phyloP scores from a whole-genome alignment of 2,888 invertebrate species.

The Heliothis peltigera region DNA sequence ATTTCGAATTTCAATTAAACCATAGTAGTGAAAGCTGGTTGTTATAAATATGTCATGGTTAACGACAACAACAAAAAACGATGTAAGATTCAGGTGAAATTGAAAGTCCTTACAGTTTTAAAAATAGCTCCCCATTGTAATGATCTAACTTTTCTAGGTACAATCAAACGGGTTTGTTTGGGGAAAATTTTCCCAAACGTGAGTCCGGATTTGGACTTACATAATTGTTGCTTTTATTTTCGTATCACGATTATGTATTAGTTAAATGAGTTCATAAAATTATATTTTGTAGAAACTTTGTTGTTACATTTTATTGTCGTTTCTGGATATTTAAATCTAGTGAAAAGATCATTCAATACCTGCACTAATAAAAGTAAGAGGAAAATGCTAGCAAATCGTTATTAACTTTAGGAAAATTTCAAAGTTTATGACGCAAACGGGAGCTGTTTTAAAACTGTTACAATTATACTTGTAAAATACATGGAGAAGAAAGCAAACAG shows the following conservation, averaged over 20 bases:
- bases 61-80: background rate
- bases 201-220: background rate
- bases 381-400: background rate
- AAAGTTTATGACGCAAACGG: background rate
- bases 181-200: background rate
- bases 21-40: conserved; percentile 19
- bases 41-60: background rate
- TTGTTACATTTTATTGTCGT: background rate
- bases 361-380: too few species aligned
- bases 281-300: too few species aligned
- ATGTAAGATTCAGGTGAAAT: background rate
- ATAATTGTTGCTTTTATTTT: background rate
- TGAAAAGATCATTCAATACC: too few species aligned
- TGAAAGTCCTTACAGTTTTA: conserved; percentile 3
- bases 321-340: background rate
- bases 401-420: background rate
- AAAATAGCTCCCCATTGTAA: conserved; percentile 5
- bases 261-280: background rate
- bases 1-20: conserved; percentile 18
- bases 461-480: background rate
- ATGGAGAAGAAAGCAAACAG: background rate
- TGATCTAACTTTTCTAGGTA: background rate
- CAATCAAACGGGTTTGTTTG: background rate
- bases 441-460: conserved; percentile 14
- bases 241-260: background rate